Conservation (phyloP, 2,113 vertebrate species). For the Heterochromis multidens region DNA sequence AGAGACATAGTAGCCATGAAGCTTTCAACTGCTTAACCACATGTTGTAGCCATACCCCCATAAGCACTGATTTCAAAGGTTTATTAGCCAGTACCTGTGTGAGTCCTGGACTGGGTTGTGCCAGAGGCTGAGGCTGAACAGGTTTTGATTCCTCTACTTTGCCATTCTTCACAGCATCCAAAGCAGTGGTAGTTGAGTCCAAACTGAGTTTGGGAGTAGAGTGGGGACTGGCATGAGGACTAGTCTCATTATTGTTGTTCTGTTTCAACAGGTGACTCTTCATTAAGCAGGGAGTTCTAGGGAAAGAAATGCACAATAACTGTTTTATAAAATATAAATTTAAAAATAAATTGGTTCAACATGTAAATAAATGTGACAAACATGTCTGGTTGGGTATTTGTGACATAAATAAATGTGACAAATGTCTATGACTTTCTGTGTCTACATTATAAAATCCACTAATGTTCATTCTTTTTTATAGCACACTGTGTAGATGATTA, state of each 20-base stretch:
- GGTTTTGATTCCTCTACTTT: constrained; percentile 80
- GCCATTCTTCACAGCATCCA: constrained; percentile 86
- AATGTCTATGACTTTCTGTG: neutral
- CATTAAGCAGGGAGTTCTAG: constrained; percentile 78
- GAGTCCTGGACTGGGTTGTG: constrained; percentile 59
- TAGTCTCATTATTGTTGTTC: constrained; percentile 82
- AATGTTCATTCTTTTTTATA: neutral
- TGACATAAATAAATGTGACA: rapidly evolving
- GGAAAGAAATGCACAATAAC: rapidly evolving
- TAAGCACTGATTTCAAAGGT: neutral
- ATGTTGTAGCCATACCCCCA: neutral
- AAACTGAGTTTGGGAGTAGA: constrained; percentile 72
- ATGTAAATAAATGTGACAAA: neutral
- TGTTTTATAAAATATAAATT: neutral
- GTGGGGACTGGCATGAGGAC: constrained; percentile 63
- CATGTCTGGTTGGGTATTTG: neutral
- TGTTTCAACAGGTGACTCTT: constrained; percentile 87
- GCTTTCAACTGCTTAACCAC: neutral
- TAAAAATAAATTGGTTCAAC: neutral
- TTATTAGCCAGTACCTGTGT: constrained; percentile 45
- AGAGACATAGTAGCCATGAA: neutral
- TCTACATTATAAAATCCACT: neutral
- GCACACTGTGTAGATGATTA: rapidly evolving
- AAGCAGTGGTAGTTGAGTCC: constrained; percentile 66
- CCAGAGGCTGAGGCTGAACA: neutral